Evolutionary conservation across 2,113 vertebrate genomes (phyloP), one percentile per base, ranked within the genome.

Genomic region (Lepus timidus): DNA sequence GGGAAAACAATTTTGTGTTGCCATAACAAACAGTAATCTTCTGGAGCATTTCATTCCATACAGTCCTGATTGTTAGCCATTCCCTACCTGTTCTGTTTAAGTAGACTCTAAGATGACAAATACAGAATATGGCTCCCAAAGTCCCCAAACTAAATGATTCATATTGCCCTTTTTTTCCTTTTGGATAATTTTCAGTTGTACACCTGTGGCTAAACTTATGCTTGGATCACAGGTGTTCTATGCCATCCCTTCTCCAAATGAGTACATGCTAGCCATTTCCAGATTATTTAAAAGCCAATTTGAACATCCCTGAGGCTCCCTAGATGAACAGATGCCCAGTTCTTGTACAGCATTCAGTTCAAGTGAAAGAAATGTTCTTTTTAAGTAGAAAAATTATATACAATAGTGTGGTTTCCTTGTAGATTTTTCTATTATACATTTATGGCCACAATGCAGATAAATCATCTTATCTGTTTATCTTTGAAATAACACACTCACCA

Each of bases 261-360:
- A 68, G 25, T 83, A 86, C 13, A 61, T 51, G 31, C 20, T 51
- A 85, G 12, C 27, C 20, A 78, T 74, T 92, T 88, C 29, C 39
- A 85, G 65, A 31, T 93, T 81, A 83, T 64, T 51, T 83, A 89
- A 89, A 96, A 70, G 86, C 12, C 79, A 89, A 79, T 79, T 86
- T 61, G 68, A 78, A 44, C 6, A 78, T 44, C 16, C 6, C 4
- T 55, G 17, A 31, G 19, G 2, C 85, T 80, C 58, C 20, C 11
- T 44, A 16, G 3, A 8, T 9, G 12, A 91, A 4, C 39, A 91
- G 74, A 82, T 70, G n/a, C 29, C 25, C 75, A 65, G 9, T 70
- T 93, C 11, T 67, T 19, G 44, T n/a, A 85, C 8, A 83, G 4
- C 1, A 82, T 73, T 85, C 36, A 88, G 33, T 74, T 96, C 58